Base-by-base conservation (phyloP, 2,888 invertebrate species). In the Ennomos fuscantarius region DNA sequence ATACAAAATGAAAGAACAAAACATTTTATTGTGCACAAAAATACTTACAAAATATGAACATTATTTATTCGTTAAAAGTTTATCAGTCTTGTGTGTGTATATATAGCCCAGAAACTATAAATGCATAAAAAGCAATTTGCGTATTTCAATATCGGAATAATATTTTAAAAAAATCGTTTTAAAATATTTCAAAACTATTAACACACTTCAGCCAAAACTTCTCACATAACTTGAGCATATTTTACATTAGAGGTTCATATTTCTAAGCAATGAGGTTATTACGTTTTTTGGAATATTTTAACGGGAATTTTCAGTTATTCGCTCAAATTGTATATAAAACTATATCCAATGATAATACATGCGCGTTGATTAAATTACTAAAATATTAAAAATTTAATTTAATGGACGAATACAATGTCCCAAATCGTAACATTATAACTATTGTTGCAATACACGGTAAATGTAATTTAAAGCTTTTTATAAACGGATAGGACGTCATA, bases 11-110 rank as follows among this genome's bases (percentile, higher is more conserved):
- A 82, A 72, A 81, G 81, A 84, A 86, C 81, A 83, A 87, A 87
- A 85, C 74, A 82, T 78, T 92, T 90, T 90, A 90, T 91, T 92
- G 89, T 88, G 91, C 91, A 89, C 84, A 89, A 86, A 89, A 80
- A 84, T 82, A 84, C 85, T 86, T 87, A 90, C 82, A 91, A 89
- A 87, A 84, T 84, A 89, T 81, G 76, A 81, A 84, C 74, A 81
- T 69, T 73, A 72, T 76, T 69, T 73, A 72, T 76, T 79, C 73
- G 77, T 75, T 83, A 84, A 43, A 86, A 81, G 78, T 79, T 82
- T 85, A 88, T 90, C 91, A 92, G 91, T 91, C 91, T 91, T 91
- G 91, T 91, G 89, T 89, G 87, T 87, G n/a, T 89, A 89, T 90
- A 89, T 91, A 88, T 86, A 87, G 84, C 84, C 85, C 84, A 79